Conservation (phyloP, 2,797 vertebrate genomes). For the Labeo calbasu region DNA sequence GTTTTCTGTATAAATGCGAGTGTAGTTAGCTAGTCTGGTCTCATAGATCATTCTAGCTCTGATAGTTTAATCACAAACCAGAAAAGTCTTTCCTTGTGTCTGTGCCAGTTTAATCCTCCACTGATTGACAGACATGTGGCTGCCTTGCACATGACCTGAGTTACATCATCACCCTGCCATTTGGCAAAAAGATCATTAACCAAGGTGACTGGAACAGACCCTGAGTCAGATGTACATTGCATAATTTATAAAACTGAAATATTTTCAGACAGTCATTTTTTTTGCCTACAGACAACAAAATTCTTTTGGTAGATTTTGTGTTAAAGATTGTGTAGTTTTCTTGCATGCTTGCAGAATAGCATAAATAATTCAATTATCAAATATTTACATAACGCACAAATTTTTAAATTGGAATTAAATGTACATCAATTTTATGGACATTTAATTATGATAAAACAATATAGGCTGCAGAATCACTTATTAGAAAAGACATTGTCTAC, state of each 20-base stretch:
- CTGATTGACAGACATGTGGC: constrained; percentile 32
- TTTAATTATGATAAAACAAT: background rate
- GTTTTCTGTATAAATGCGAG: background rate
- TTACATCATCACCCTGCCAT: constrained; percentile 32
- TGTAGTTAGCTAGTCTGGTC: background rate
- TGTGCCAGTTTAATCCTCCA: constrained; percentile 20
- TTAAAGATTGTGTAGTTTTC: background rate
- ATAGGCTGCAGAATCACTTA: background rate
- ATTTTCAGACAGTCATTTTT: background rate
- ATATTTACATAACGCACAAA: background rate
- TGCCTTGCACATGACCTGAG: constrained; percentile 18
- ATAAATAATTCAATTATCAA: background rate
- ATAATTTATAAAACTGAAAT: constrained; percentile 24
- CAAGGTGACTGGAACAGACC: background rate
- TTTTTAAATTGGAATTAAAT: background rate
- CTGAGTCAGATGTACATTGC: constrained; percentile 8
- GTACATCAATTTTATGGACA: background rate
- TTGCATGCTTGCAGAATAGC: background rate
- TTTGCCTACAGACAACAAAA: background rate
- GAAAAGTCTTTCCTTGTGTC: constrained; percentile 2
- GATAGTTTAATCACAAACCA: constrained; percentile 22
- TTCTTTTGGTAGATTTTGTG: background rate
- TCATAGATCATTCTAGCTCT: constrained; percentile 3
- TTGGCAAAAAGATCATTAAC: constrained; percentile 40
- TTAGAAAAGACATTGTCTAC: background rate